Evolutionary conservation across 2,888 invertebrate genomes (phyloP), one percentile per base, ranked within the genome.

Genomic region (Melanostoma mellinum): DNA sequence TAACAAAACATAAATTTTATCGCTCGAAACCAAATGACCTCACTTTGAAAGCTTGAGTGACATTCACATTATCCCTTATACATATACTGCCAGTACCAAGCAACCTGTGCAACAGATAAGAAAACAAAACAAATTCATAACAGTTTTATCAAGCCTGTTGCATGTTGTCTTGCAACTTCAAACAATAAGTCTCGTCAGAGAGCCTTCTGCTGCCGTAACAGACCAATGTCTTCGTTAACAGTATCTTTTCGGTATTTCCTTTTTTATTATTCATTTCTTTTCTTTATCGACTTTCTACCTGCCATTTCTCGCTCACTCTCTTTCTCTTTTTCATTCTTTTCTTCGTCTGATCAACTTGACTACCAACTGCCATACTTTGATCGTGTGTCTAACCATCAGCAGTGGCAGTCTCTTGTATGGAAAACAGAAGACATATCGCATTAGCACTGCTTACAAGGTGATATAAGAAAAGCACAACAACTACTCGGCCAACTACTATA

Each of bases 381-480:
- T 55, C 65, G 58, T 53, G 63, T 63, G 65, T 46, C 30, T 67
- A 4, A 35, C 56, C 50, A 50, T 6, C 52, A 55, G 55, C 53
- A 73, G 53, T 53, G 61, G 48, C 73, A 67, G 52, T 56, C 40
- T 35, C 42, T 44, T 65, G 58, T 60, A 78, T 82, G 73, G 77
- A 82, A 82, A 78, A 82, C 78, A 46, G 69, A 84, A 79, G 69
- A 79, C 60, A 65, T 36, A 77, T 61, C 77, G 55, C 65, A 53
- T 81, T 60, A 40, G 65, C 52, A 65, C 46, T 65, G 56, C 69
- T 77, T 76, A 61, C 61, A 78, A 79, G 74, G 69, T 84, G 79
- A 84, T 84, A 84, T 74, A 79, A 79, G 84, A 75, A 84, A 84
- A 84, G 69, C 84, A 75, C 79, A 46, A 74, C 76, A 53, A 76